A percentile compares a stretch with the other conserved stretches of the same genome.
These are phyloP conservation scores for Drosophila ohnishii DNA, from an alignment of 1,140 invertebrate genomes.

Conservation along the genomic window DNA sequence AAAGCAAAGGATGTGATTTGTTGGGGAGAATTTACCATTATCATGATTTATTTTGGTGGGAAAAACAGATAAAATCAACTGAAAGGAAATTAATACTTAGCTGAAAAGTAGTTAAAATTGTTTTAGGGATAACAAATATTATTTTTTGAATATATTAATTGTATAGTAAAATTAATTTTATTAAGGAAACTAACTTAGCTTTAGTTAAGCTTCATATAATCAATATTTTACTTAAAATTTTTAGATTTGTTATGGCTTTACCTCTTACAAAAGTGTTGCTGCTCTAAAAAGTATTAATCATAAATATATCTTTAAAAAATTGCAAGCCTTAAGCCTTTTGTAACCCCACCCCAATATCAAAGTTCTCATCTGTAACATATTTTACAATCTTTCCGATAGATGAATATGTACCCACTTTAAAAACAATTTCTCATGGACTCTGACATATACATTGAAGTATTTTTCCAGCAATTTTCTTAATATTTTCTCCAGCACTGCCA, in stretches of 20 bases:
- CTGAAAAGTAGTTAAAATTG: neutral
- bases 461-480: conserved; percentile 45
- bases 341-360: conserved; percentile 1
- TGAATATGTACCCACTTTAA: conserved; percentile 30
- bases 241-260: neutral
- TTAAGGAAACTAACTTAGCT: no score
- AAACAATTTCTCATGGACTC: conserved; percentile 34
- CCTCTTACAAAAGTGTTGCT: neutral
- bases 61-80: neutral
- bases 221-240: no score
- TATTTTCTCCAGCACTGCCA: conserved; percentile 35
- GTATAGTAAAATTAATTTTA: neutral
- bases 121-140: neutral
- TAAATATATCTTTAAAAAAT: neutral
- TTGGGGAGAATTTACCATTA: conserved; percentile 20
- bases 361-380: conserved; percentile 12
- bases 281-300: no score
- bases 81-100: neutral
- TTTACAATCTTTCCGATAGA: conserved; percentile 26
- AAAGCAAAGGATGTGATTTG: conserved; percentile 48
- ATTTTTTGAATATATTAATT: no score
- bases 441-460: conserved; percentile 1
- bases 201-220: neutral
- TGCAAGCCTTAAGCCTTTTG: neutral
- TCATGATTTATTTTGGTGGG: conserved; percentile 12